Evolutionary conservation across 1,140 invertebrate species (phyloP).

Genomic region (Neodiprion lecontei): DNA sequence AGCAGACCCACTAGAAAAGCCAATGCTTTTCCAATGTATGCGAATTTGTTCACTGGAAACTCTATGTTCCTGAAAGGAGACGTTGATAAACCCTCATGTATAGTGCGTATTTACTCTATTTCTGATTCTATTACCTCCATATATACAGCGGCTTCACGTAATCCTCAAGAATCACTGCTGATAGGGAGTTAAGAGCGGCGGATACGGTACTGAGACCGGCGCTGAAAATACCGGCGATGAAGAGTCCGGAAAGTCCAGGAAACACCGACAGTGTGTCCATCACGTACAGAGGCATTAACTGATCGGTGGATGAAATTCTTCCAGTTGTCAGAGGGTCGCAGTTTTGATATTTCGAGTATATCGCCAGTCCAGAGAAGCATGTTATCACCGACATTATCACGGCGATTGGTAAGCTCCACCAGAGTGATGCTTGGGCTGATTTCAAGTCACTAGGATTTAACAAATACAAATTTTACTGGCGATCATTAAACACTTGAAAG

Average conservation of each 20-base stretch:
- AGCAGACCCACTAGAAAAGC: constrained; percentile 75
- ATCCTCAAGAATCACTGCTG: constrained; percentile 85
- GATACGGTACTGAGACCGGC: constrained; percentile 88
- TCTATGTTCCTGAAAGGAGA: constrained; percentile 26
- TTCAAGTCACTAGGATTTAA: constrained; percentile 76
- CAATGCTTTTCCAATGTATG: constrained; percentile 62
- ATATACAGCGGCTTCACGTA: constrained; percentile 67
- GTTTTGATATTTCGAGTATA: constrained; percentile 77
- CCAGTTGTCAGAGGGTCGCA: constrained; percentile 75
- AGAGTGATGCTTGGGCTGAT: constrained; percentile 70
- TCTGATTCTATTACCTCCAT: constrained; percentile 25
- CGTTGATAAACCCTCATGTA: not conserved
- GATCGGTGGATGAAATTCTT: constrained; percentile 66
- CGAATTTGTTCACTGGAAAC: constrained; percentile 39
- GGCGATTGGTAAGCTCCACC: constrained; percentile 75
- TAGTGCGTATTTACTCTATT: not conserved
- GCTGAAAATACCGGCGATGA: constrained; percentile 67
- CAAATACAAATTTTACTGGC: constrained; percentile 78
- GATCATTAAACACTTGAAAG: too few species aligned
- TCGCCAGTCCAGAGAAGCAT: constrained; percentile 78
- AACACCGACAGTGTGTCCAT: constrained; percentile 73
- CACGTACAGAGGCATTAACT: constrained; percentile 79
- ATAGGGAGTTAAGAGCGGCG: constrained; percentile 83
- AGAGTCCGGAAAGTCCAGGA: constrained; percentile 71
- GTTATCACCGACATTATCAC: constrained; percentile 71